Conservation (phyloP, 2,113 vertebrate genomes). For the Zosterops pallidus region DNA sequence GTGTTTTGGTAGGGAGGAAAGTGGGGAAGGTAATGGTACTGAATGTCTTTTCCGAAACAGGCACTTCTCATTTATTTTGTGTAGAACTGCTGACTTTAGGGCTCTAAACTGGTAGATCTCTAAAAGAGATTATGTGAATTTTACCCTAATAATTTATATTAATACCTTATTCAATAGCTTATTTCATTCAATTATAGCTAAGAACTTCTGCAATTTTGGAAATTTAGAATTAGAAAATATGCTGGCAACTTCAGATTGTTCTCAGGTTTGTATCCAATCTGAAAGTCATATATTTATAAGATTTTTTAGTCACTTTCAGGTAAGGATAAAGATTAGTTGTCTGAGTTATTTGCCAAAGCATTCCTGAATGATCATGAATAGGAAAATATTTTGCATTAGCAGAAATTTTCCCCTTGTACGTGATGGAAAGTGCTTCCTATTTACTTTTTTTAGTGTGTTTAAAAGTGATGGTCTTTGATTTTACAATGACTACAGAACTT, state of each 20-base stretch:
- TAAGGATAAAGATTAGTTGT: neutral
- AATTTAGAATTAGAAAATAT: neutral
- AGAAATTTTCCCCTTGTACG: neutral
- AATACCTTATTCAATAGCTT: neutral
- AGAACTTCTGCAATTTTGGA: neutral
- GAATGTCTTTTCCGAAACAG: neutral
- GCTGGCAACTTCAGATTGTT: neutral
- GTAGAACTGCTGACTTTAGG: neutral
- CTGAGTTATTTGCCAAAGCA: neutral
- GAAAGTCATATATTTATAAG: neutral
- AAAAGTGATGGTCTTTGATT: neutral
- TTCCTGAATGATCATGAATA: constrained; percentile 10
- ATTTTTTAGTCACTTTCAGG: neutral
- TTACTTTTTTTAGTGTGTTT: neutral
- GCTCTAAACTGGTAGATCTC: neutral
- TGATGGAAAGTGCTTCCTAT: neutral
- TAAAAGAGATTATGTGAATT: neutral
- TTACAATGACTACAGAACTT: neutral
- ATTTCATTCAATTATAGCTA: neutral
- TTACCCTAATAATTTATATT: neutral
- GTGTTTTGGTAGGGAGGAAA: neutral
- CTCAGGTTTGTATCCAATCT: neutral
- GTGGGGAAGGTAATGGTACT: neutral
- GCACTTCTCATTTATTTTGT: neutral
- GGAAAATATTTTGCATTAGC: constrained; percentile 20